Evolutionary conservation across 2,888 invertebrate genomes (phyloP).

Genomic region (Salpingus planirostris): DNA sequence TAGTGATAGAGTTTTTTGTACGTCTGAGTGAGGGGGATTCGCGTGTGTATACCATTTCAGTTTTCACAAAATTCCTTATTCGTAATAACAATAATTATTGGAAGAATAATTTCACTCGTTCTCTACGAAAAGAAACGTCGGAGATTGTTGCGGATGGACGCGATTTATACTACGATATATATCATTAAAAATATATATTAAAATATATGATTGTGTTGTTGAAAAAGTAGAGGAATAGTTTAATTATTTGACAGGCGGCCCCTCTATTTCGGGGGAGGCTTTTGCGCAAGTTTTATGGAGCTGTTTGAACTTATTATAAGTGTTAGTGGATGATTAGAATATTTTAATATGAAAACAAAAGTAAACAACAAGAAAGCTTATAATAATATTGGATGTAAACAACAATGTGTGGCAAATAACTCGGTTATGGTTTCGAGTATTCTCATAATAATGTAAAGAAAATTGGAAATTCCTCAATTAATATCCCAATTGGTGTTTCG

Average conservation of each 20-base stretch:
- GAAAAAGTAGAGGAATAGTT: slow-evolving; percentile 31
- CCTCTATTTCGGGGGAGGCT: background rate
- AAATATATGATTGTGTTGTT: slow-evolving; percentile 27
- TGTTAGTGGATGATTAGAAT: slow-evolving; percentile 39
- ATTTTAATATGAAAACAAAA: slow-evolving; percentile 30
- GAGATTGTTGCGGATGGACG: slow-evolving; percentile 24
- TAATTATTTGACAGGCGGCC: slow-evolving; percentile 15
- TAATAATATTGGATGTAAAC: slow-evolving; percentile 32
- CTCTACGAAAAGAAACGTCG: slow-evolving; percentile 19
- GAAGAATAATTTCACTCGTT: slow-evolving; percentile 6
- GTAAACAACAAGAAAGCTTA: slow-evolving; percentile 25
- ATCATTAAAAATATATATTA: slow-evolving; percentile 4
- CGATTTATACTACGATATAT: slow-evolving; percentile 4
- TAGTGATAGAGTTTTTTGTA: too few relatives aligned
- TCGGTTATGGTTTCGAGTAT: too few relatives aligned
- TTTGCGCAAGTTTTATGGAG: slow-evolving; percentile 10
- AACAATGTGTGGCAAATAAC: slow-evolving; percentile 25
- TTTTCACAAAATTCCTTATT: slow-evolving; percentile 5
- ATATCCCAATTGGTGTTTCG: slow-evolving; percentile 35
- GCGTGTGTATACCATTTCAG: slow-evolving; percentile 24
- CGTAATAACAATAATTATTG: too few relatives aligned
- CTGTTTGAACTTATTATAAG: slow-evolving; percentile 33
- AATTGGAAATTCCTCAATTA: slow-evolving; percentile 22
- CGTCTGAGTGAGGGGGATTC: too few relatives aligned
- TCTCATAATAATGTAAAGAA: too few relatives aligned